Evolutionary conservation across 2,113 vertebrate species (phyloP), one percentile per base, ranked within the genome.

Genomic region (Empidonax alnorum): DNA sequence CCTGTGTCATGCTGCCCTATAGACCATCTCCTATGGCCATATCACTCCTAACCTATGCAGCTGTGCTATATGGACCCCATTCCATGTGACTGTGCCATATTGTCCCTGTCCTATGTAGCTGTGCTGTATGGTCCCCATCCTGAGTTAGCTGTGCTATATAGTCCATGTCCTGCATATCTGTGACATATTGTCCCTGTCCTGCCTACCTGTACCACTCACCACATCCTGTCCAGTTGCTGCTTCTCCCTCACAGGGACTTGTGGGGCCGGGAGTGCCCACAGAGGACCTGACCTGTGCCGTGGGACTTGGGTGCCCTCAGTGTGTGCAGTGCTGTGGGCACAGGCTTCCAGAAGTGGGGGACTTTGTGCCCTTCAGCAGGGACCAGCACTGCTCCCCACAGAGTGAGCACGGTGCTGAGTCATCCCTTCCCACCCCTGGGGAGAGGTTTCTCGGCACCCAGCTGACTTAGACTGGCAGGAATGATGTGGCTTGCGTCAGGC

Each of bases 121-220:
- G 52, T 67, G 49, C 19, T 17, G 2, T 33, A 10, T 5, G 7
- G 33, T 50, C 46, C 56, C 41, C 28, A 33, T 37, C 22, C 22
- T 46, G 6, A 13, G 24, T 22, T 22, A 23, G 44, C 41, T 44
- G 46, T 83, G 50, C 62, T 46, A 0, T 35, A 13, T 16, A 41
- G 16, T 55, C 39, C 19, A 2, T 4, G 11, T 50, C 58, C 46
- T 19, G 7, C 0, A 0, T 17, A 20, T 15, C 61, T 84, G 73
- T n/a, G 61, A 35, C 17, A 9, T 44, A 18, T 9, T 18, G 31
- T 71, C 58, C 30, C 67, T 12, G 10, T 41, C 72, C 55, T 78
- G 19, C 11, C 53, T 41, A 74, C 35, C 30, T 33, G 42, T 83
- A 73, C 53, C 22, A 23, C n/a, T 37, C 30, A 24, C 42, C 39